Conservation (phyloP, 2,888 invertebrate species). For the Pheosia tremula region DNA sequence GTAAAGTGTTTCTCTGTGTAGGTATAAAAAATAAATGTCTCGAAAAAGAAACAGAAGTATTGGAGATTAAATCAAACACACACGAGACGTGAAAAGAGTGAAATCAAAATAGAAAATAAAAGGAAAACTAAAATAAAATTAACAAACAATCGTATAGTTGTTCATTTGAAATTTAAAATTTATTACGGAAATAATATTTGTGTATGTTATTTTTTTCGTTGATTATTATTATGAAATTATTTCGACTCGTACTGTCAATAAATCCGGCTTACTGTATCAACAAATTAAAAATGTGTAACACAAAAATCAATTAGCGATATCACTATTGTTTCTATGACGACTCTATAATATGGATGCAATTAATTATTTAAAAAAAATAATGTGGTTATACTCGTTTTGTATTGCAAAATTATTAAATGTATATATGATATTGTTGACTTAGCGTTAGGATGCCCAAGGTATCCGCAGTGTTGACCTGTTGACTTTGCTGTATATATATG, state of each 20-base stretch:
- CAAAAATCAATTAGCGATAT: slow-evolving; percentile 61
- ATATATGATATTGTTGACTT: slow-evolving; percentile 77
- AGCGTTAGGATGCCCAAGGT: slow-evolving; percentile 83
- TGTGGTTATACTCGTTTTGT: slow-evolving; percentile 73
- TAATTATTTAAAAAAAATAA: slow-evolving; percentile 52
- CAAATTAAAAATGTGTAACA: slow-evolving; percentile 64
- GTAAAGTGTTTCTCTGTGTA: slow-evolving; percentile 85
- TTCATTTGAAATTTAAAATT: slow-evolving; percentile 56
- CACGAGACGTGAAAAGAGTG: slow-evolving; percentile 48
- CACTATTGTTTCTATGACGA: slow-evolving; percentile 63
- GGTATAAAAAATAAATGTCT: slow-evolving; percentile 70
- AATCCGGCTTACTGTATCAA: slow-evolving; percentile 68
- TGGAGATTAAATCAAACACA: slow-evolving; percentile 66
- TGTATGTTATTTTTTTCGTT: slow-evolving; percentile 38
- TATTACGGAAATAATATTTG: slow-evolving; percentile 60
- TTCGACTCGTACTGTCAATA: slow-evolving; percentile 46
- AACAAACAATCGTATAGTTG: slow-evolving; percentile 47
- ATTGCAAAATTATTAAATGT: slow-evolving; percentile 78
- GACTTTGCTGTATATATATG: slow-evolving; percentile 65
- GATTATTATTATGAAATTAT: slow-evolving; percentile 31
- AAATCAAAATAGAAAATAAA: slow-evolving; percentile 54
- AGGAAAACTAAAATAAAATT: slow-evolving; percentile 48
- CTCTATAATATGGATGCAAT: slow-evolving; percentile 71
- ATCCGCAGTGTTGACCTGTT: slow-evolving; percentile 79
- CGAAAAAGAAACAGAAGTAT: slow-evolving; percentile 72